Evolutionary conservation across 2,888 invertebrate species (phyloP), one percentile per base, ranked within the genome.

Genomic region (Drosophila basisetae): DNA sequence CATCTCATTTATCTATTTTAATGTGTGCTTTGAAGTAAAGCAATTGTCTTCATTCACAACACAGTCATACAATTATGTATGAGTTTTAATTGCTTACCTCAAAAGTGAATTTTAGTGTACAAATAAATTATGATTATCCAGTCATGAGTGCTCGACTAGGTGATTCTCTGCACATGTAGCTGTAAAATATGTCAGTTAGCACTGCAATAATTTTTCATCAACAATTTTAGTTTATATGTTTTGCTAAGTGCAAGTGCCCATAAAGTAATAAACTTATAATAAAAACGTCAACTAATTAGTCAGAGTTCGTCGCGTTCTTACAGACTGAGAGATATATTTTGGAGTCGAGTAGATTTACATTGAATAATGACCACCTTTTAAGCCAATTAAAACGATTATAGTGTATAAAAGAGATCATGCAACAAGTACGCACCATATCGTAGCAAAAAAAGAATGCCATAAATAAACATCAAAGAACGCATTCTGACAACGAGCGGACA

Each of bases 391-490:
- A 28, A 1, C 28, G 10, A 3, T 2, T 52, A 31, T 11, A 30
- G 53, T 9, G 22, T 5, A 53, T 18, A 41, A 71, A 56, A 54
- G 13, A 37, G 37, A 43, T 37, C 39, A 33, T 41, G 47, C 52
- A 25, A 22, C 22, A 25, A 33, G 30, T 33, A 73, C 68, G 68
- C 50, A 75, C 43, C 52, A 73, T 30, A 43, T 52, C 43, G 55
- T 56, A 52, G 31, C 37, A 37, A 33, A 52, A 37, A 53, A 16
- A 53, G 37, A 35, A 30, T 22, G n/a, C n/a, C 35, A 28, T 22
- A 62, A 43, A 43, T 43, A 39, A 55, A 54, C 30, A 30, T 53
- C 49, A 55, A 55, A 31, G 33, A 52, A 7, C 33, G 3, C 25
- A n/a, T 22, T 60, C 22, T 10, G 22, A 18, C 30, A 39, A 2